Base-by-base conservation (phyloP, 2,113 vertebrate species). In the Bos javanicus region DNA sequence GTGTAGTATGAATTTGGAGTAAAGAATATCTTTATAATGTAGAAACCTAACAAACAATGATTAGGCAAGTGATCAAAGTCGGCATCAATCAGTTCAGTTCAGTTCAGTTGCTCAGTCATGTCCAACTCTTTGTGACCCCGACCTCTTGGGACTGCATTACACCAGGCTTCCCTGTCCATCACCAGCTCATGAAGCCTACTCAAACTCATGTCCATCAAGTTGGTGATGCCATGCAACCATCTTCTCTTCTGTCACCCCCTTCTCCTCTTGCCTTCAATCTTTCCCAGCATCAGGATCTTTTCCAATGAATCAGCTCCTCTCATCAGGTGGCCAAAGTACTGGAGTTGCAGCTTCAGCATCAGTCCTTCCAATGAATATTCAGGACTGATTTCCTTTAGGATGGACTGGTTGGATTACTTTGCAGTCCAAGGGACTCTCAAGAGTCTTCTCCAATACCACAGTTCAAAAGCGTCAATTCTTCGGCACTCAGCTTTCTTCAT, bases 401-500 rank as follows among this genome's bases (percentile, higher is more conserved):
- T 67, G 33, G 33, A 67, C 64, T 67, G 7, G 64, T 67, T 67
- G 7, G 64, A 19, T 36, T 19, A 36, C 17, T 10, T n/a, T 67
- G 8, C 33, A 36, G 64, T 67, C 17, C 33, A 36, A 36, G 64
- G 8, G 33, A 36, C 64, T 67, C 33, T 67, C 64, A 67, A 67
- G n/a, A 67, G 4, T 67, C 64, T 21, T 36, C 17, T 67, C 4
- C 17, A 67, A 36, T 1, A 67, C 0, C n/a, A 36, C n/a, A 11
- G 17, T 36, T 67, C n/a, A 67, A 67, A 67, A 67, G 4, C 0
- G 0, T 36, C 17, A 67, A 21, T 36, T 67, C 64, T 67, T 36
- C 4, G 0, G 33, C 0, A 0, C 9, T 67, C 64, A 21, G 2
- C 8, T 67, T 67, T 67, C 64, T 67, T 67, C 17, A 36, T 21